Base-by-base conservation (phyloP, 2,113 vertebrate genomes). In the Peromyscus maniculatus region DNA sequence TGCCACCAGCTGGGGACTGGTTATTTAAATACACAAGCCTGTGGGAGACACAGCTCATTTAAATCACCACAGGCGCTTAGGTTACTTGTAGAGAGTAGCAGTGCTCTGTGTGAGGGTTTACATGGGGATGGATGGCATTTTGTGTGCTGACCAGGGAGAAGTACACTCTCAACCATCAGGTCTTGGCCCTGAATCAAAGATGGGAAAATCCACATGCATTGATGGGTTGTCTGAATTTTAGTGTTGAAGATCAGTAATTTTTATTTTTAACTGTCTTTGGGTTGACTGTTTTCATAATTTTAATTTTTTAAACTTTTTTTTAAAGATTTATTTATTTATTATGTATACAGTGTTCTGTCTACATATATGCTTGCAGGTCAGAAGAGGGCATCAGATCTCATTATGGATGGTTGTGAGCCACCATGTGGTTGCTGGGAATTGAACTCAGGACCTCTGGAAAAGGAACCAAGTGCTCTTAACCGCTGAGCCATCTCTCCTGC, bases 271-370 rank as follows among this genome's bases (percentile, higher is more conserved):
- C 16, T 95, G 39, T 69, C 55, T 91, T 31, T 82, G 66, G 77
- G 64, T 96, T 96, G 92, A 92, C 75, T 59, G 62, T 49, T 87
- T 59, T 7, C 88, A 19, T 69, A 90, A 87, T 75, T 92, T 71
- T 17, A 78, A 89, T 43, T 43, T 43, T 43, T 43, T 43, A 43
- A 43, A 43, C 43, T 43, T 43, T 43, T 43, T 43, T 43, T 43
- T 43, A 43, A 43, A 43, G 43, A 43, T 43, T 43, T 43, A 43
- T 43, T 43, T 43, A 43, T 43, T 43, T 43, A 43, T 43, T 43
- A 43, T 43, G 43, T 43, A 43, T 43, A 43, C 43, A 43, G 43
- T 43, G 43, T 43, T 43, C 43, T 43, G 43, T 43, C 43, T 43
- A 43, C 43, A 43, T 43, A 43, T 43, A 43, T 43, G 43, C 43